Conservation (phyloP, 2,797 vertebrate species). For the Sphenodon punctatus region DNA sequence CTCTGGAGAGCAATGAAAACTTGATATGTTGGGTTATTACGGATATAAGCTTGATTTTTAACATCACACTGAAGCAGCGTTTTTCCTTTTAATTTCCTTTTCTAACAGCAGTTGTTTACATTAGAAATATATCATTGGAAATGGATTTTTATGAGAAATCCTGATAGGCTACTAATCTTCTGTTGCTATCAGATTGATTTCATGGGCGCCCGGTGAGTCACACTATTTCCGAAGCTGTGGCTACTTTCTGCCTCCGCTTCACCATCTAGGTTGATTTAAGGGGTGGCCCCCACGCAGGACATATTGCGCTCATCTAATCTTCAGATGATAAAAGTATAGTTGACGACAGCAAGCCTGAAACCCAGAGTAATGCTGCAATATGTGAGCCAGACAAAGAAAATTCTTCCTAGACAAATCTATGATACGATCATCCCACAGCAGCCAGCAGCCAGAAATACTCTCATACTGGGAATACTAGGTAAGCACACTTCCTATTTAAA, state of each 20-base stretch:
- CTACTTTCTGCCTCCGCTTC: constrained; percentile 33
- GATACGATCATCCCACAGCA: no score
- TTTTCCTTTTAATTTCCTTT: constrained; percentile 22
- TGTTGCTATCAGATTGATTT: constrained; percentile 59
- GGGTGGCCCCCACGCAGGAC: constrained; percentile 29
- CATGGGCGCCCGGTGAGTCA: constrained; percentile 60
- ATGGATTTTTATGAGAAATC: constrained; percentile 62
- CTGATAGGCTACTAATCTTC: constrained; percentile 59
- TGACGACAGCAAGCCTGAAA: constrained; percentile 5
- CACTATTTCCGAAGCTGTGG: constrained; percentile 50
- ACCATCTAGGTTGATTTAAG: constrained; percentile 41
- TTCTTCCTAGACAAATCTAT: not conserved
- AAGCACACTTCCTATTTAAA: not conserved
- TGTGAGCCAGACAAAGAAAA: not conserved
- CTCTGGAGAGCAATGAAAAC: constrained; percentile 50
- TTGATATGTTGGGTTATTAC: constrained; percentile 32
- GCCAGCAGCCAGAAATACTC: no score
- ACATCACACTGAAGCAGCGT: constrained; percentile 17
- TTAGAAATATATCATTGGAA: constrained; percentile 62
- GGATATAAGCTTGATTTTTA: constrained; percentile 30
- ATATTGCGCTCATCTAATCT: constrained; percentile 19
- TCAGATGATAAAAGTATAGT: constrained; percentile 40
- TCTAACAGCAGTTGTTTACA: constrained; percentile 60
- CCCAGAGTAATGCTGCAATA: not conserved
- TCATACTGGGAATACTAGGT: not conserved